Percentiles rank a stretch among this genome's conserved stretches.
phyloP scores from a whole-genome alignment of 2,888 invertebrate genomes.

The Gortyna flavago region DNA sequence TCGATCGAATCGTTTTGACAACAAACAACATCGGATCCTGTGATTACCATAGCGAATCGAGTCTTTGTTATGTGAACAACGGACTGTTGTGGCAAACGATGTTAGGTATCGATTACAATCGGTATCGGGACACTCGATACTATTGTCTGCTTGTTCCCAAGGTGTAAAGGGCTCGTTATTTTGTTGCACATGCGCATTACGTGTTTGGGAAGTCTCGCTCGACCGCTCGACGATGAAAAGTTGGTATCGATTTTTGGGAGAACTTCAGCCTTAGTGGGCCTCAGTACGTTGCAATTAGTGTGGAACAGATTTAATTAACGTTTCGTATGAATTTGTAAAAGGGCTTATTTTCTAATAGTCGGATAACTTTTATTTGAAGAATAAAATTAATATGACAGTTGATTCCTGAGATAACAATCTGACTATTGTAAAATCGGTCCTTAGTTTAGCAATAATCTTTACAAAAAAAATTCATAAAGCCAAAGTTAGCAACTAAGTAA shows the following conservation, averaged over 20 bases:
- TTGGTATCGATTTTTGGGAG: conserved; percentile 33
- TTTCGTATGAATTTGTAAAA: not conserved
- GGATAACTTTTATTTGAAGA: not conserved
- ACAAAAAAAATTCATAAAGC: no score
- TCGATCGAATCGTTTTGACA: conserved; percentile 46
- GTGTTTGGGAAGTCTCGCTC: not conserved
- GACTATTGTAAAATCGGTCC: not conserved
- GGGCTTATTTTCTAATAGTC: no score
- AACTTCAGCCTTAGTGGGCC: not conserved
- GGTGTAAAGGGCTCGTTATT: conserved; percentile 17
- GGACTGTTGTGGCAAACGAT: conserved; percentile 42
- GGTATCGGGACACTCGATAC: conserved; percentile 43
- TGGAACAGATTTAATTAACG: not conserved
- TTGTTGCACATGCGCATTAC: conserved; percentile 47
- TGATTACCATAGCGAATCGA: conserved; percentile 40
- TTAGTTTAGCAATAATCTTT: no score
- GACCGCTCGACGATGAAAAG: not conserved
- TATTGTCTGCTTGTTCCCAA: conserved; percentile 40
- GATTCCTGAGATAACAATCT: not conserved
- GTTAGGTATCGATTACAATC: conserved; percentile 54
- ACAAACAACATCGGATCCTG: conserved; percentile 50
- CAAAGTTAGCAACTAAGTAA: not conserved
- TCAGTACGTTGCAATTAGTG: not conserved
- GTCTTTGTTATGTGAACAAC: conserved; percentile 58
- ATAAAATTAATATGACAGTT: not conserved